Evolutionary conservation across 2,113 vertebrate species (phyloP).

Genomic region (Bambusicola thoracicus): DNA sequence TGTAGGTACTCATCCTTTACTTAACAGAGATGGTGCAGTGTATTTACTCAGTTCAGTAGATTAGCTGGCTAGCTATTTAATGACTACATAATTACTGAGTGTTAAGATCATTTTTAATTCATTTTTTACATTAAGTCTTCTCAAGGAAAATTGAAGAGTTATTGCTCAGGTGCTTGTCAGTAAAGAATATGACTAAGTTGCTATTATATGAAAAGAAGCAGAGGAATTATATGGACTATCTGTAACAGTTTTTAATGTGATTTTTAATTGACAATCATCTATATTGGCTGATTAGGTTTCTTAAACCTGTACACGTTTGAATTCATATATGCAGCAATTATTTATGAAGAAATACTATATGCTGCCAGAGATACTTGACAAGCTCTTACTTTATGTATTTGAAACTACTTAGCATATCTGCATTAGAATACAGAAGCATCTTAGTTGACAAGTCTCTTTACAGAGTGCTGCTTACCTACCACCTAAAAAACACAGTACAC

Average conservation of each 20-base stretch:
- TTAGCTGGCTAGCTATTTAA: background rate
- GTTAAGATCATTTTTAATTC: background rate
- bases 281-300: background rate
- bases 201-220: background rate
- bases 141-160: background rate
- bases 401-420: background rate
- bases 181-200: background rate
- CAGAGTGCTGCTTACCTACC: background rate
- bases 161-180: background rate
- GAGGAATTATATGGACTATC: background rate
- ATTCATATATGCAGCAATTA: background rate
- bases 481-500: background rate
- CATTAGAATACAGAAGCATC: background rate
- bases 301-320: background rate
- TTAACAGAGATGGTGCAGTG: background rate
- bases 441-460: background rate
- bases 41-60: background rate
- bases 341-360: background rate
- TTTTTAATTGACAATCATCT: background rate
- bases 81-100: background rate
- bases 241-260: background rate
- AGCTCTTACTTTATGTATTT: background rate
- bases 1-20: background rate
- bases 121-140: background rate
- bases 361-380: background rate